Conservation (phyloP, 2,113 vertebrate species). For the Pachyramphus minor region DNA sequence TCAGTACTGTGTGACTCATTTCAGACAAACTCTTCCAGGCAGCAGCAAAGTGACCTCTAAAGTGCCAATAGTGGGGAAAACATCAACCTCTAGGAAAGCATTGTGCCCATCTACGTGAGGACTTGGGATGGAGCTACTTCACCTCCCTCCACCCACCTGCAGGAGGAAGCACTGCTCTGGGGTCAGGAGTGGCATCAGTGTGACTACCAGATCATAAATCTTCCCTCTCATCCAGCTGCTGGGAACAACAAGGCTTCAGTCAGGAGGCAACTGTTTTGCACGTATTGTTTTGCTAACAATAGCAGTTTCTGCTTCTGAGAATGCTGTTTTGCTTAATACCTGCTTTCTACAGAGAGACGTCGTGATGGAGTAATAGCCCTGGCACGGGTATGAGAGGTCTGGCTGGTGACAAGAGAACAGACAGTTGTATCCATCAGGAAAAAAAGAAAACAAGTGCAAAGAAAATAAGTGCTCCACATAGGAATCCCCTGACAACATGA, state of each 20-base stretch:
- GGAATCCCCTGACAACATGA: slow-evolving; percentile 34
- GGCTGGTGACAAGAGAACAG: slow-evolving; percentile 48
- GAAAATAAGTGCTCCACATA: slow-evolving; percentile 50
- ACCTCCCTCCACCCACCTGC: not conserved
- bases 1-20: not conserved
- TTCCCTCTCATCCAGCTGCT: not conserved
- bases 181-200: not conserved
- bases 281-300: slow-evolving; percentile 74
- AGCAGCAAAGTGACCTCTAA: not conserved
- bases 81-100: accelerated
- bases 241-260: slow-evolving; percentile 26
- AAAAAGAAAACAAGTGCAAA: slow-evolving; percentile 37
- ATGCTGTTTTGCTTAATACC: slow-evolving; percentile 69
- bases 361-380: slow-evolving; percentile 65
- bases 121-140: not conserved
- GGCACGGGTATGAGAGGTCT: slow-evolving; percentile 45
- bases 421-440: slow-evolving; percentile 58
- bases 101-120: accelerated
- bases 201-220: slow-evolving; percentile 9
- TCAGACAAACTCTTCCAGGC: not conserved
- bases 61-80: not conserved
- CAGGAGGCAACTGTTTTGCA: slow-evolving; percentile 57
- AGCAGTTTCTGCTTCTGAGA: slow-evolving; percentile 61
- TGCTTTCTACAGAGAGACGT: slow-evolving; percentile 61
- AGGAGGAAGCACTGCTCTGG: not conserved